Percentiles rank a stretch among this genome's conserved stretches.
Conservation (phyloP, 92 coral and sea anemone genomes). For the Heliopora coerulea region DNA sequence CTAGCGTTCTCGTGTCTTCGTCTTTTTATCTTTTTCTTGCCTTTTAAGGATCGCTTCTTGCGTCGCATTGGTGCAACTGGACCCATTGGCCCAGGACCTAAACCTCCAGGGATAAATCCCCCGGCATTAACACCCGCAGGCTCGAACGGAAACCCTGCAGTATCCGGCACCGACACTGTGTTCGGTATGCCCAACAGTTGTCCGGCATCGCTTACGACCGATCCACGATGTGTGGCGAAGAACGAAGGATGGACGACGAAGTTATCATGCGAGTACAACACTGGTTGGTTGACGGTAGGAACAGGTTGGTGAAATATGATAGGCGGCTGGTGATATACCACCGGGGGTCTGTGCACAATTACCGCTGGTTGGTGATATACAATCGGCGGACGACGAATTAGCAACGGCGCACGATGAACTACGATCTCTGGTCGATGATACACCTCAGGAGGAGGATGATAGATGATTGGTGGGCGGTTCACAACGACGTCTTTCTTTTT, state of each 20-base stretch:
- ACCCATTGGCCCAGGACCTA: conserved; percentile 15
- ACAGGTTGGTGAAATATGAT: conserved; percentile 98
- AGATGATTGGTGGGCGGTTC: conserved; percentile 98
- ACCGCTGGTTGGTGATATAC: conserved; percentile 98
- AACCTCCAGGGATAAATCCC: background rate
- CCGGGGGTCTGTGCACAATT: conserved; percentile 96
- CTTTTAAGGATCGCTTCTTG: conserved; percentile 45
- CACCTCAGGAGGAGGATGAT: conserved; percentile 99
- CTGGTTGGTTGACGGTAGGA: conserved; percentile 89
- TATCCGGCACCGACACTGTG: conserved; percentile 66
- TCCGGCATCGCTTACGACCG: conserved; percentile 95
- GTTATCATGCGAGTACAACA: conserved; percentile 93
- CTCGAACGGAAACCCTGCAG: conserved; percentile 32
- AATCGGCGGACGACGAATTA: conserved; percentile 93
- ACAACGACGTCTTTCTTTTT: conserved; percentile 78
- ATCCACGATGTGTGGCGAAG: conserved; percentile 96
- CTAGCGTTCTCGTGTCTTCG: conserved; percentile 66
- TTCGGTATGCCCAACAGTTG: conserved; percentile 93
- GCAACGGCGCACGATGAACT: conserved; percentile 95
- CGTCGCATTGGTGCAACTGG: conserved; percentile 11
- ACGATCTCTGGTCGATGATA: conserved; percentile 98
- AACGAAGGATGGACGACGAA: conserved; percentile 93
- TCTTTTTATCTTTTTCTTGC: conserved; percentile 52
- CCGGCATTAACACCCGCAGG: conserved; percentile 4
- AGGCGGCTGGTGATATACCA: conserved; percentile 95